phyloP scores from a whole-genome alignment of 2,113 vertebrate genomes.

The Colaptes auratus region DNA sequence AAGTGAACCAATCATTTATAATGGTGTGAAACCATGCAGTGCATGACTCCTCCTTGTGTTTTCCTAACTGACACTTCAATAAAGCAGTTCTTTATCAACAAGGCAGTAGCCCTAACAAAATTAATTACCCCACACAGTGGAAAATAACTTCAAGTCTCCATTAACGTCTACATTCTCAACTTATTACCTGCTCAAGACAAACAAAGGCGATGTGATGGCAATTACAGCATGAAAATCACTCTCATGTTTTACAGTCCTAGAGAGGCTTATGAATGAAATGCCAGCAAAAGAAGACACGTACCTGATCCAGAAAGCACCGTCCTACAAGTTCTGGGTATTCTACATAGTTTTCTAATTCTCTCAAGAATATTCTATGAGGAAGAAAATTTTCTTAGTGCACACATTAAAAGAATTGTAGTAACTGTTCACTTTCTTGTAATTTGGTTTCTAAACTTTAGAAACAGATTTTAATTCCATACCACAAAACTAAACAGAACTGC shows the following conservation, averaged over 20 bases:
- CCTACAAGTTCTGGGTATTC: slow-evolving; percentile 92
- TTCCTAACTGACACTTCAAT: not conserved
- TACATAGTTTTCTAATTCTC: slow-evolving; percentile 89
- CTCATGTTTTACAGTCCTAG: not conserved
- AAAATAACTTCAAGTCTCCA: not conserved
- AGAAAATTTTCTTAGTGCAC: slow-evolving; percentile 2
- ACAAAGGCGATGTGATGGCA: not conserved
- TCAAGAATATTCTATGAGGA: slow-evolving; percentile 86
- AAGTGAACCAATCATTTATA: not conserved
- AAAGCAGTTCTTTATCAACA: not conserved
- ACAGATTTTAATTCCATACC: not conserved
- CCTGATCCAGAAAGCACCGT: slow-evolving; percentile 91
- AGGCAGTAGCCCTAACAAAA: not conserved
- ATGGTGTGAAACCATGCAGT: not conserved
- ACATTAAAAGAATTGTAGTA: not conserved
- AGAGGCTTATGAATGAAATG: not conserved
- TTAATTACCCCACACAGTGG: not conserved
- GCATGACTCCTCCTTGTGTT: not conserved
- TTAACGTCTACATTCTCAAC: not conserved
- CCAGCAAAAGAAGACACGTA: slow-evolving; percentile 55
- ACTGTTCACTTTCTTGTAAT: not conserved
- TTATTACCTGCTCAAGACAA: not conserved
- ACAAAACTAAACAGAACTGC: not conserved
- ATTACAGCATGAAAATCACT: not conserved
- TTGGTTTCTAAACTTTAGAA: not conserved